These are phyloP conservation scores for Pissodes strobi DNA, from an alignment of 1,140 invertebrate genomes.

Conservation along the genomic window DNA sequence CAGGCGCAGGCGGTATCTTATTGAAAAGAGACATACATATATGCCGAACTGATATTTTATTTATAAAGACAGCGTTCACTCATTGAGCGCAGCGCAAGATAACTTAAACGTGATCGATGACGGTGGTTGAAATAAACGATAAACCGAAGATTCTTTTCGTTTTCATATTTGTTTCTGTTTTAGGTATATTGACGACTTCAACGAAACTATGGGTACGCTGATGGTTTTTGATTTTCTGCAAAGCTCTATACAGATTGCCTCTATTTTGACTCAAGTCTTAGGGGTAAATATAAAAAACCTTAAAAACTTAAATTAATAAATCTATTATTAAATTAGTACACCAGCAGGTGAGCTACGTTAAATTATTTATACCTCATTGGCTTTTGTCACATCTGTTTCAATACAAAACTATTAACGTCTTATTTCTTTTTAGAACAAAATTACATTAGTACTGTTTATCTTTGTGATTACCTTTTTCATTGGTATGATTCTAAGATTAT, in stretches of 20 bases:
- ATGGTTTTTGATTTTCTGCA: constrained; percentile 34
- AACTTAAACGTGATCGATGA: background rate
- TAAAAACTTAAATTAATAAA: background rate
- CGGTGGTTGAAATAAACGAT: no score
- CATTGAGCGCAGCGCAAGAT: no score
- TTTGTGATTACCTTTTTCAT: constrained; percentile 8
- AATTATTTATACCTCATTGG: no score
- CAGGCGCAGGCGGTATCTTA: no score
- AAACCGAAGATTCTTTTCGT: no score
- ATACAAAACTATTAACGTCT: no score
- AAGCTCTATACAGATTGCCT: constrained; percentile 28
- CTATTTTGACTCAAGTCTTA: constrained; percentile 12
- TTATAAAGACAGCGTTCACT: no score
- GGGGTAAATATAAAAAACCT: background rate
- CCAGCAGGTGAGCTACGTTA: no score
- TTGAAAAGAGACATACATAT: no score
- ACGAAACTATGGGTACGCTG: constrained; percentile 14
- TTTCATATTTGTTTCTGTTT: constrained; percentile 15
- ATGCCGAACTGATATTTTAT: no score
- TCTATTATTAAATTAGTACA: background rate
- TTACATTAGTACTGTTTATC: background rate
- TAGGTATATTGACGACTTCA: constrained; percentile 30
- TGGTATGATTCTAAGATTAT: constrained; percentile 22
- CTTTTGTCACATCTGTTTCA: no score
- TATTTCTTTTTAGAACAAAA: constrained; percentile 9